A percentile compares a stretch with the other conserved stretches of the same genome.
Conservation (phyloP, 2,797 vertebrate species). For the Cetoscarus ocellatus region DNA sequence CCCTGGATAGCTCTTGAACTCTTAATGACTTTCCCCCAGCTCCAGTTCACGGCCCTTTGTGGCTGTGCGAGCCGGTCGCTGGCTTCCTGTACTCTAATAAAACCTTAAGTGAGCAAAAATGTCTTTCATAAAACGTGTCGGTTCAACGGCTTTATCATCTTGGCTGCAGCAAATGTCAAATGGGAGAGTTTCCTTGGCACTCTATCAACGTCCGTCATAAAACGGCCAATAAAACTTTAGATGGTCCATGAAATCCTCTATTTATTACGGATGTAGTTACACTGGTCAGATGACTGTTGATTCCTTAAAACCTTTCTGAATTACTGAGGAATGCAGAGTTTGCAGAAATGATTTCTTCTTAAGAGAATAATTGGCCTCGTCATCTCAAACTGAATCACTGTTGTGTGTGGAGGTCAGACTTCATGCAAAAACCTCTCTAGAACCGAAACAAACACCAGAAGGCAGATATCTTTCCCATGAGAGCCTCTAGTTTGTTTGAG, state of each 20-base stretch:
- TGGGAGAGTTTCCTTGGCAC: conserved; percentile 67
- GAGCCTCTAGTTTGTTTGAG: conserved; percentile 11
- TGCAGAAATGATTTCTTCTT: conserved; percentile 4
- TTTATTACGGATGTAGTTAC: conserved; percentile 74
- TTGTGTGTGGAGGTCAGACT: conserved; percentile 6
- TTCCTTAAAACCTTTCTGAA: conserved; percentile 56
- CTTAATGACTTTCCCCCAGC: conserved; percentile 70
- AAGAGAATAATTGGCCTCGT: background rate
- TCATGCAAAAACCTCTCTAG: background rate
- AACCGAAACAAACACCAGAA: background rate
- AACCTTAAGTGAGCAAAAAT: conserved; percentile 83
- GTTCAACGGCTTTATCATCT: conserved; percentile 81
- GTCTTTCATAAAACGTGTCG: conserved; percentile 81
- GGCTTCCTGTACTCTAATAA: conserved; percentile 78
- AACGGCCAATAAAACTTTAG: conserved; percentile 81
- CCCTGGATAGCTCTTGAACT: conserved; percentile 68
- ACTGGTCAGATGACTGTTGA: conserved; percentile 69
- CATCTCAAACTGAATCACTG: background rate
- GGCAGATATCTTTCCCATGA: background rate
- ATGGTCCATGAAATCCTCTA: conserved; percentile 73
- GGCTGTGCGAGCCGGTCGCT: conserved; percentile 31
- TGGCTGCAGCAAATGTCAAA: conserved; percentile 77
- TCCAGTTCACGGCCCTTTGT: conserved; percentile 42
- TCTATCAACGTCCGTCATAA: conserved; percentile 73
- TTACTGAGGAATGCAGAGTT: conserved; percentile 28